Evolutionary conservation across 2,797 vertebrate genomes (phyloP), one percentile per base, ranked within the genome.

Genomic region (Carcharodon carcharias): DNA sequence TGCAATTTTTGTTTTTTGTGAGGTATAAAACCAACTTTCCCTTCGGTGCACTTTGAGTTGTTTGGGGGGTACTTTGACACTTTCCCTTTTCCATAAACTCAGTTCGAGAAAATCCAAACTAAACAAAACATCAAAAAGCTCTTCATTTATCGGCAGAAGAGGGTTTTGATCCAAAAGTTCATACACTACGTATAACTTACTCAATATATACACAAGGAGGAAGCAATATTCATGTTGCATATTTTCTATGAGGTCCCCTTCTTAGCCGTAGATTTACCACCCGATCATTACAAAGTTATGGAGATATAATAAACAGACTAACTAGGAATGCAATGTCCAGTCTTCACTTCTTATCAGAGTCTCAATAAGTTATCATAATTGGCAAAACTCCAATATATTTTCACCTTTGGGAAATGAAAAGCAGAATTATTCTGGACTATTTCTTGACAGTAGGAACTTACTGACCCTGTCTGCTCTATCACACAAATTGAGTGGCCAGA

Each of bases 371-470:
- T 95, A 71, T 73, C 67, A 50, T 16, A 45, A 95, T 95, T 95
- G n/a, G 67, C 40, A 71, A 95, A 35, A 73, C 67, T 95, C 93
- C 67, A 54, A 73, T 31, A 71, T 18, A 94, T 69, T 94, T 94
- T 94, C 92, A 94, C 92, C 93, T 95, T 73, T 69, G 93, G 93
- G 65, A 95, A 95, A 95, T 95, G 45, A 73, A 95, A 95, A 23
- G 67, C 65, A 54, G 1, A 69, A 40, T 95, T 71, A 95, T 45
- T 95, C 67, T 54, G 7, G 40, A 40, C 65, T 23, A 95, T 71
- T 95, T 95, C 65, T 73, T 95, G 65, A 95, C 65, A 95, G 40
- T 95, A 71, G 40, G n/a, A 95, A 71, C 65, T 69, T 50, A 71
- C 93, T 95, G 65, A 95, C 93, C 93, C 26, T 73, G 12, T 54